Conservation (phyloP, 2,888 invertebrate species). For the Congeria kusceri region DNA sequence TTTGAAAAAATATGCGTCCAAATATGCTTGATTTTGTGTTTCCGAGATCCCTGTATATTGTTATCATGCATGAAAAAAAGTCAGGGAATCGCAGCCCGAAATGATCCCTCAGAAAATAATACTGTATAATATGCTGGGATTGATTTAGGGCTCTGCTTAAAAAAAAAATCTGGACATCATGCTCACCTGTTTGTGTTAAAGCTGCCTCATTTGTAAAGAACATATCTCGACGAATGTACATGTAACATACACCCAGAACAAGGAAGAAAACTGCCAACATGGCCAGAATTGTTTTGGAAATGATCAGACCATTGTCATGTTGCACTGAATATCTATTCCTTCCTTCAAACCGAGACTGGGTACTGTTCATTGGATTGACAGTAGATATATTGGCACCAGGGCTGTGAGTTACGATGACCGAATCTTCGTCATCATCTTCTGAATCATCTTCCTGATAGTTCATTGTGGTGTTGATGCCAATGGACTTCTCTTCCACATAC, state of each 20-base stretch:
- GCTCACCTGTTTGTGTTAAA: conserved; percentile 26
- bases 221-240: conserved; percentile 63
- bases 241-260: conserved; percentile 72
- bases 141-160: no score
- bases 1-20: no score
- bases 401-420: conserved; percentile 17
- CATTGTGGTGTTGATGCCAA: conserved; percentile 76
- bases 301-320: conserved; percentile 35
- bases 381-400: conserved; percentile 26
- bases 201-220: conserved; percentile 58
- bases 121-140: no score
- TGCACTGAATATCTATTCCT: conserved; percentile 12
- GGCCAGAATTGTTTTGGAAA: conserved; percentile 72
- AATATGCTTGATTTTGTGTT: no score
- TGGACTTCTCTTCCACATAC: conserved; percentile 76
- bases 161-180: background rate
- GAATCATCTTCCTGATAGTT: conserved; percentile 65
- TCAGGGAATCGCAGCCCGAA: no score
- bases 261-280: conserved; percentile 74
- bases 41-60: no score
- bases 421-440: conserved; percentile 20
- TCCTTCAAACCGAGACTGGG: background rate
- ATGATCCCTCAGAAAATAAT: no score
- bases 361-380: conserved; percentile 7
- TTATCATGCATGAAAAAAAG: no score